Evolutionary conservation across 2,888 invertebrate species (phyloP).

Genomic region (Molanna angustata): DNA sequence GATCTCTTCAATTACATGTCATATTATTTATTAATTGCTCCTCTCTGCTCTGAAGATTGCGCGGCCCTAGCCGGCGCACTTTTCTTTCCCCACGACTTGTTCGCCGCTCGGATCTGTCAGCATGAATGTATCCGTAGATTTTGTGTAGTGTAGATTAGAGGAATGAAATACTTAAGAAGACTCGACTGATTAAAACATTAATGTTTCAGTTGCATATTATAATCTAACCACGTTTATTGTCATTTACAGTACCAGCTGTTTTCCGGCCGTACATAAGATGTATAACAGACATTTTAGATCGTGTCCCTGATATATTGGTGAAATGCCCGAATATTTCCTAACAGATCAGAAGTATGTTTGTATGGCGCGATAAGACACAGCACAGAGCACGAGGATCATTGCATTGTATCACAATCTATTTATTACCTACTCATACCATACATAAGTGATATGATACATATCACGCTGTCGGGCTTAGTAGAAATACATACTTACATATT

Average conservation of each 20-base stretch:
- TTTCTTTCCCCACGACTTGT: conserved; percentile 1
- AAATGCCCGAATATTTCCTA: not conserved
- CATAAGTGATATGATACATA: conserved; percentile 3
- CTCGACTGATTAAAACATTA: conserved; percentile 11
- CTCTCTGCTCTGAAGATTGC: conserved; percentile 1
- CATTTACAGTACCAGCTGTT: conserved; percentile 65
- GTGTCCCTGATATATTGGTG: conserved; percentile 9
- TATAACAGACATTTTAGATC: conserved; percentile 16
- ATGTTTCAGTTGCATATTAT: conserved; percentile 10
- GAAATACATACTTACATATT: not conserved
- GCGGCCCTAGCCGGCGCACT: not conserved
- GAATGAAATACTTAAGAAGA: conserved; percentile 20
- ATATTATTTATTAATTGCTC: conserved; percentile 1
- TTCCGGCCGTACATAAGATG: conserved; percentile 60
- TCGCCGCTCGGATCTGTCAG: conserved; percentile 6
- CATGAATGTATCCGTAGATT: conserved; percentile 13
- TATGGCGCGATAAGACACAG: not conserved
- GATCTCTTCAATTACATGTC: too few relatives aligned
- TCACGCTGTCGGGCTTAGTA: not conserved
- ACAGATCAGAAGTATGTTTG: not conserved
- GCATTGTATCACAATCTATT: not conserved
- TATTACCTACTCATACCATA: not conserved
- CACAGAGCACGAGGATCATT: not conserved
- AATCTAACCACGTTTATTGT: conserved; percentile 24
- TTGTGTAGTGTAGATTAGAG: conserved; percentile 19